phyloP scores from a whole-genome alignment of 2,797 vertebrate species.

The Eurystomus glaucurus region DNA sequence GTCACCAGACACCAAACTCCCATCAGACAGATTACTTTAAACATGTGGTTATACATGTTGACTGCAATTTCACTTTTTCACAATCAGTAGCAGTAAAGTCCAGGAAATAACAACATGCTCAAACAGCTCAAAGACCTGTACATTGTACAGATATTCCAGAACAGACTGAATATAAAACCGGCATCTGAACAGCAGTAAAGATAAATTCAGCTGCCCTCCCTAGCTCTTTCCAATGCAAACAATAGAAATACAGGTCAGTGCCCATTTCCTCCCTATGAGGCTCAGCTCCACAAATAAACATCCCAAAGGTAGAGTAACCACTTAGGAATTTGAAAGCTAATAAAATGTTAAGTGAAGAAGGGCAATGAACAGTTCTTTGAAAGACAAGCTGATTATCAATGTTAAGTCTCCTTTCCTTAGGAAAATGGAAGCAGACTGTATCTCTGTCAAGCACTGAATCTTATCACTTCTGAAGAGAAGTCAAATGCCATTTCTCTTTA shows the following conservation, averaged over 20 bases:
- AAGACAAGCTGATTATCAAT: constrained; percentile 63
- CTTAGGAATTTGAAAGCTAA: constrained; percentile 46
- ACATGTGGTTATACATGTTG: not conserved
- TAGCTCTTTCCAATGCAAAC: not conserved
- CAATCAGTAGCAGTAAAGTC: not conserved
- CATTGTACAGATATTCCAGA: not conserved
- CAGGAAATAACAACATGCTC: not conserved
- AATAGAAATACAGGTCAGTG: not conserved
- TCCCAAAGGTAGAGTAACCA: not conserved
- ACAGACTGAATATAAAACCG: not conserved
- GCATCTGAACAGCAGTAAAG: not conserved
- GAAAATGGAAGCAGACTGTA: constrained; percentile 51
- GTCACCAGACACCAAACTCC: not conserved
- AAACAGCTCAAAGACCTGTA: not conserved
- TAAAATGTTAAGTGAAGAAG: constrained; percentile 18
- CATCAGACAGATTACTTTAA: not conserved
- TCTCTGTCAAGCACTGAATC: constrained; percentile 47
- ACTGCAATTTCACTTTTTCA: not conserved
- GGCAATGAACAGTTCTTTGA: not conserved
- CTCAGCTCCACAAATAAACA: not conserved
- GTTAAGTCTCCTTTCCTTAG: constrained; percentile 40
- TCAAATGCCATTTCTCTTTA: constrained; percentile 78
- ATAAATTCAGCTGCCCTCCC: not conserved
- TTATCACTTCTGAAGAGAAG: constrained; percentile 73
- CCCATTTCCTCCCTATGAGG: not conserved